Evolutionary conservation across 1,140 invertebrate genomes (phyloP).

Genomic region (Camponotus vicinus): DNA sequence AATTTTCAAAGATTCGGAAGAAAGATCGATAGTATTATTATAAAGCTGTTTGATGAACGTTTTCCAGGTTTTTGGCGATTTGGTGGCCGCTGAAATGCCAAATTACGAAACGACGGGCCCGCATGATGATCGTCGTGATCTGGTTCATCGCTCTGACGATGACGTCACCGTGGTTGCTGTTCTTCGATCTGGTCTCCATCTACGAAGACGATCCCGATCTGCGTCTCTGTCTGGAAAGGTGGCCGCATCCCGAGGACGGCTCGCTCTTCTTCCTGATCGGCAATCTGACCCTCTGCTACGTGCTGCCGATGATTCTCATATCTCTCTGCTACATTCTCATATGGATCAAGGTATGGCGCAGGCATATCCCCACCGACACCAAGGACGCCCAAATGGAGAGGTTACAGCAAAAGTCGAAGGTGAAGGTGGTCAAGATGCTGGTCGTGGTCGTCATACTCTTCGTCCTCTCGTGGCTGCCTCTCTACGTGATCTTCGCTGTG

Average conservation of each 20-base stretch:
- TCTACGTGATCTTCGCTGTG: conserved; percentile 95
- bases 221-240: conserved; percentile 93
- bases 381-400: conserved; percentile 96
- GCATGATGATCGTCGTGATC: conserved; percentile 95
- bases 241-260: conserved; percentile 93
- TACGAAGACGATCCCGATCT: conserved; percentile 90
- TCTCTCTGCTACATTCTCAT: conserved; percentile 97
- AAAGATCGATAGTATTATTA: background rate
- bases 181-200: conserved; percentile 93
- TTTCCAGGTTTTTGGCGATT: conserved; percentile 95
- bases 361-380: conserved; percentile 95
- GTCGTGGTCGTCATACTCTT: conserved; percentile 97
- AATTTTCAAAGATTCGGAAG: background rate
- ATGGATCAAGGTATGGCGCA: conserved; percentile 95
- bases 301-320: conserved; percentile 96
- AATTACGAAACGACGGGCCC: conserved; percentile 94
- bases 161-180: conserved; percentile 96
- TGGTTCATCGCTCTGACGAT: conserved; percentile 95
- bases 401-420: conserved; percentile 96
- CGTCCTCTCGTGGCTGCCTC: conserved; percentile 97
- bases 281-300: conserved; percentile 96
- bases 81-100: conserved; percentile 97
- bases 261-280: conserved; percentile 95
- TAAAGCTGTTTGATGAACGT: background rate
- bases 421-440: conserved; percentile 98